Conservation (phyloP, 2,797 vertebrate genomes). For the Tragelaphus oryx region DNA sequence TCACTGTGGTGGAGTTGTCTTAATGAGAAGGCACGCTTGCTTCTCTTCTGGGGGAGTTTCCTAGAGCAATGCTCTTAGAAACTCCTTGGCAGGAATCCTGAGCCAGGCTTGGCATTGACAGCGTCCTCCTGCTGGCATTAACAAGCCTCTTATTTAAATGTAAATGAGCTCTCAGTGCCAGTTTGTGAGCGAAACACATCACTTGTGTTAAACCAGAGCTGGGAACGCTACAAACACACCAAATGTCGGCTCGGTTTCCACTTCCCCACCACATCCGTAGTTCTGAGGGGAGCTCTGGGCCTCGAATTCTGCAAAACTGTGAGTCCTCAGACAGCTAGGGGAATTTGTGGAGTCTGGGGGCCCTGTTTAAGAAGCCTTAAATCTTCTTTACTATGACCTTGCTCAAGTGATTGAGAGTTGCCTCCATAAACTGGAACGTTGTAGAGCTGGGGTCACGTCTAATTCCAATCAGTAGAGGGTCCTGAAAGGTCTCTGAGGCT, state of each 20-base stretch:
- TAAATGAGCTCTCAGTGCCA: slow-evolving; percentile 84
- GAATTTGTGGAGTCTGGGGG: background rate
- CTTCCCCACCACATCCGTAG: slow-evolving; percentile 60
- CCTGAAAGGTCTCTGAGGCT: background rate
- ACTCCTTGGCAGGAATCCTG: slow-evolving; percentile 83
- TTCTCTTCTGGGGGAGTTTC: slow-evolving; percentile 84
- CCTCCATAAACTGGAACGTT: background rate
- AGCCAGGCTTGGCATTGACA: slow-evolving; percentile 84
- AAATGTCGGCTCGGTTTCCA: slow-evolving; percentile 81
- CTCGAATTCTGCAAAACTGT: background rate
- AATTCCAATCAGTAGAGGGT: background rate
- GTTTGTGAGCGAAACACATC: slow-evolving; percentile 84
- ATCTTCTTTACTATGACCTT: background rate
- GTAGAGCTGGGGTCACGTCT: background rate
- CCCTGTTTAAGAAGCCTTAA: background rate
- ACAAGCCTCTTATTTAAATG: slow-evolving; percentile 85
- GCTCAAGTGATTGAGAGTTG: background rate
- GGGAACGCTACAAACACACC: slow-evolving; percentile 80
- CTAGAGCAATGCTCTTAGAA: slow-evolving; percentile 86
- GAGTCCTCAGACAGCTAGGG: background rate
- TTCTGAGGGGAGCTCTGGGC: slow-evolving; percentile 31
- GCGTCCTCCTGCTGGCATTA: slow-evolving; percentile 83
- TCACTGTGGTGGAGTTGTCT: slow-evolving; percentile 69
- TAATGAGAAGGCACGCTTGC: slow-evolving; percentile 77
- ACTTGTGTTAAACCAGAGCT: slow-evolving; percentile 83